Evolutionary conservation across 2,113 vertebrate genomes (phyloP).

Genomic region (Sarotherodon lohbergeri): DNA sequence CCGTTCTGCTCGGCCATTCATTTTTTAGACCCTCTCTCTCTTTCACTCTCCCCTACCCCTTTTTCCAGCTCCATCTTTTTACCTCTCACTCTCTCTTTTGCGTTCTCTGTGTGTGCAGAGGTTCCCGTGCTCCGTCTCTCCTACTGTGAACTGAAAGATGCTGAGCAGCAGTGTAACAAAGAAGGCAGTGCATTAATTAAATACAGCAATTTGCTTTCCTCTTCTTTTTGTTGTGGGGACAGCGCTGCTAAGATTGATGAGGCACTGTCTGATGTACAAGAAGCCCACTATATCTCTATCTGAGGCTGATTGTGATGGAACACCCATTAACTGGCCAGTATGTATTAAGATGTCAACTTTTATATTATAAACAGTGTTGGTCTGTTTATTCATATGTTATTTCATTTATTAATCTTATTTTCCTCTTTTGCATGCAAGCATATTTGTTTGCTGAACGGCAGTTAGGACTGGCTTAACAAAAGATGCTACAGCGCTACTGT

Average conservation of each 20-base stretch:
- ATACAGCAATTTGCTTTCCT: slow-evolving; percentile 77
- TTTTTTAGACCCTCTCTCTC: slow-evolving; percentile 38
- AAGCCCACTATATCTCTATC: slow-evolving; percentile 74
- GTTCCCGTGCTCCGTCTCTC: slow-evolving; percentile 39
- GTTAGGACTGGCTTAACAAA: neutral
- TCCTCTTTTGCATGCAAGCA: slow-evolving; percentile 1
- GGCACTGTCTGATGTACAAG: slow-evolving; percentile 56
- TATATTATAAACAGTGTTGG: slow-evolving; percentile 59
- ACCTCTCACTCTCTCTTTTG: slow-evolving; percentile 5
- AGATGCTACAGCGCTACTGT: neutral
- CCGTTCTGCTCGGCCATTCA: slow-evolving; percentile 59
- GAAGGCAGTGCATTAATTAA: slow-evolving; percentile 77
- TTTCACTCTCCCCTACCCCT: neutral
- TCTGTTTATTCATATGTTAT: slow-evolving; percentile 48
- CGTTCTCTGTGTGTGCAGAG: slow-evolving; percentile 11
- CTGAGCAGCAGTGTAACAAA: slow-evolving; percentile 73
- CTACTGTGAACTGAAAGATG: slow-evolving; percentile 67
- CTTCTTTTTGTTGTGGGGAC: slow-evolving; percentile 68
- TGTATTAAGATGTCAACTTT: slow-evolving; percentile 72
- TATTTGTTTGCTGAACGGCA: slow-evolving; percentile 14
- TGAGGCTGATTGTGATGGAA: slow-evolving; percentile 75
- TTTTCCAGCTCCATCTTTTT: slow-evolving; percentile 18
- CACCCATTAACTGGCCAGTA: slow-evolving; percentile 67
- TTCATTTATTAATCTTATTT: slow-evolving; percentile 24
- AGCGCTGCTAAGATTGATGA: slow-evolving; percentile 75